These are phyloP conservation scores for Gadopsis bispinosus DNA, from an alignment of 2,797 vertebrate species.

Conservation along the genomic window DNA sequence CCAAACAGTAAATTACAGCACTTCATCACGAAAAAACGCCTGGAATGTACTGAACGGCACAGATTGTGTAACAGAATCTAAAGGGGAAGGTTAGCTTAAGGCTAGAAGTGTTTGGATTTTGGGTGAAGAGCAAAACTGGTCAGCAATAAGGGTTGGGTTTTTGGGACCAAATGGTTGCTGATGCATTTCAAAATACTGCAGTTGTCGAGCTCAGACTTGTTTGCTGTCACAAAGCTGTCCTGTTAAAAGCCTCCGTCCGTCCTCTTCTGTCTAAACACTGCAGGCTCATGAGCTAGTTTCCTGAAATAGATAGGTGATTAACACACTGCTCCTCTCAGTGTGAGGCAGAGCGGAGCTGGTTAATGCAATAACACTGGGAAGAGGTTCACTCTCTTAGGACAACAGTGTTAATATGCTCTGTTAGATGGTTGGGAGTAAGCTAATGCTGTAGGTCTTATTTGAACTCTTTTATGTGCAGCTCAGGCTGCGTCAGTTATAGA, in stretches of 20 bases:
- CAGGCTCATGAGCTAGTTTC: slow-evolving; percentile 76
- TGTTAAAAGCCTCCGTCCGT: slow-evolving; percentile 54
- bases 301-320: slow-evolving; percentile 80
- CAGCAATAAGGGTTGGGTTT: background rate
- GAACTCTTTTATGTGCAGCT: background rate
- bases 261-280: slow-evolving; percentile 71
- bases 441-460: background rate
- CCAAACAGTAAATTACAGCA: slow-evolving; percentile 2
- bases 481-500: background rate
- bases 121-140: background rate
- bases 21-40: slow-evolving; percentile 16
- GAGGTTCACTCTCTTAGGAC: slow-evolving; percentile 19
- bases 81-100: slow-evolving; percentile 12
- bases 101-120: background rate
- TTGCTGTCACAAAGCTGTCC: slow-evolving; percentile 43
- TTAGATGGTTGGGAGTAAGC: slow-evolving; percentile 5
- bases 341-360: slow-evolving; percentile 50
- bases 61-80: background rate
- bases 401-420: slow-evolving; percentile 19
- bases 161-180: background rate
- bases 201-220: slow-evolving; percentile 24
- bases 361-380: slow-evolving; percentile 63
- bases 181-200: background rate
- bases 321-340: slow-evolving; percentile 44
- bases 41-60: slow-evolving; percentile 23